Base-by-base conservation (phyloP, 2,113 vertebrate species). In the Hippocampus comes region DNA sequence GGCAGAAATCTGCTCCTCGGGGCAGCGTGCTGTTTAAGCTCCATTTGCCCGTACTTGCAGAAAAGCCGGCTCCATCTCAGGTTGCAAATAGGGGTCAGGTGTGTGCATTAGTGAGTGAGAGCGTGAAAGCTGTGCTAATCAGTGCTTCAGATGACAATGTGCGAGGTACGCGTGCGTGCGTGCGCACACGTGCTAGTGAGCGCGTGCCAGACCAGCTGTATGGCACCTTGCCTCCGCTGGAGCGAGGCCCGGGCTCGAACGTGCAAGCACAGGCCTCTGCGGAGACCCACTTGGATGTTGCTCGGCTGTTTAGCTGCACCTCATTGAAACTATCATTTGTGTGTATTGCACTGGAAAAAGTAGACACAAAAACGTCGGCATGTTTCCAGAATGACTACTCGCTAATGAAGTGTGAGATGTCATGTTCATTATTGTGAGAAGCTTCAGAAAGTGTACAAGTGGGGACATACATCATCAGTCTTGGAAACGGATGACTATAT, bases 61-160 rank as follows among this genome's bases (percentile, higher is more conserved):
- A 79, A 77, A 74, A 73, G 79, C 80, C 79, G 76, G 70, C n/a
- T 76, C 23, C 69, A 63, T 77, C 87, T 92, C 87, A 69, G 82
- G 86, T 92, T 93, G 89, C 90, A 89, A 78, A 81, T 77, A 61
- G 72, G 70, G 85, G 80, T 90, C 83, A 88, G 83, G 84, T 82
- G 76, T 74, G 77, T 83, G 83, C 30, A 73, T 82, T 67, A 60
- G 73, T 73, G 66, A 64, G 68, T 55, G 68, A 57, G 60, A 21
- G 78, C n/a, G 23, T 83, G 78, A 87, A 86, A 78, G 74, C 73
- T 34, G 34, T 21, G 10, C 73, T 83, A 80, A 83, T 83, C 80
- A 82, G 77, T 57, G 67, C 74, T 77, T 72, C 77, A 77, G 67
- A 80, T 78, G 84, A 71, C 59, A 63, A 48, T 78, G 74, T 71